Conservation (phyloP, 2,113 vertebrate genomes). For the Indicator indicator region DNA sequence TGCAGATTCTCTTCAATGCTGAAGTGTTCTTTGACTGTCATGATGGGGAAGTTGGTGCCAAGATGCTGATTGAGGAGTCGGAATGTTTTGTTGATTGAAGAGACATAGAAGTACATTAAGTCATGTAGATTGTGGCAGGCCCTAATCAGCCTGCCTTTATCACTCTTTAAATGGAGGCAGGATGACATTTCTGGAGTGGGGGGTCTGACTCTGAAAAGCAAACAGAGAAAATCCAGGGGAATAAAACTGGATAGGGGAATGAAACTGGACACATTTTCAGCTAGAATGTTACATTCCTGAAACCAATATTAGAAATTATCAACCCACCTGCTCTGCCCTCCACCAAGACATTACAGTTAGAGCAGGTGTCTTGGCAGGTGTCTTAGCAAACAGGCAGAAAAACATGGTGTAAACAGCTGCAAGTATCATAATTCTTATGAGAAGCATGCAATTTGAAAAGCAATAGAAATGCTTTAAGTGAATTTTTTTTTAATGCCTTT, state of each 20-base stretch:
- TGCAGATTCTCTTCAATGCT: conserved; percentile 61
- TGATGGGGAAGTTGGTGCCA: conserved; percentile 17
- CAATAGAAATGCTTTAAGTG: not conserved
- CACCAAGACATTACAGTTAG: not conserved
- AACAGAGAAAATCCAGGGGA: conserved; percentile 32
- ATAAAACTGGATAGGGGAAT: not conserved
- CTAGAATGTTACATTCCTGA: not conserved
- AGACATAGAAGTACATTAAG: conserved; percentile 17
- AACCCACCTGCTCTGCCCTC: not conserved
- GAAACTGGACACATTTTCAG: not conserved
- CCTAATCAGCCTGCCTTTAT: conserved; percentile 31
- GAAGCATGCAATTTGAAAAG: not conserved
- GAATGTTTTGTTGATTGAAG: conserved; percentile 34
- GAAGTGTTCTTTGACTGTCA: conserved; percentile 44
- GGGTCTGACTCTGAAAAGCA: conserved; percentile 38
- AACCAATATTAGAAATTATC: not conserved
- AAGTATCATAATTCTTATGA: not conserved
- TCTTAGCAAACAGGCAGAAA: not conserved
- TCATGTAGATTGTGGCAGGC: conserved; percentile 48
- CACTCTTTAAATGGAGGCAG: not conserved
- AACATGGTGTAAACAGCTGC: not conserved
- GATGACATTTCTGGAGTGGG: conserved; percentile 32
- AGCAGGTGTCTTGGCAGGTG: not conserved
- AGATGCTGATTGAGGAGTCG: conserved; percentile 13
- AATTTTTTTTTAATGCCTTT: not conserved